phyloP scores from a whole-genome alignment of 64 coral and sea anemone genomes.

The Hydrozoanthus tunicans region DNA sequence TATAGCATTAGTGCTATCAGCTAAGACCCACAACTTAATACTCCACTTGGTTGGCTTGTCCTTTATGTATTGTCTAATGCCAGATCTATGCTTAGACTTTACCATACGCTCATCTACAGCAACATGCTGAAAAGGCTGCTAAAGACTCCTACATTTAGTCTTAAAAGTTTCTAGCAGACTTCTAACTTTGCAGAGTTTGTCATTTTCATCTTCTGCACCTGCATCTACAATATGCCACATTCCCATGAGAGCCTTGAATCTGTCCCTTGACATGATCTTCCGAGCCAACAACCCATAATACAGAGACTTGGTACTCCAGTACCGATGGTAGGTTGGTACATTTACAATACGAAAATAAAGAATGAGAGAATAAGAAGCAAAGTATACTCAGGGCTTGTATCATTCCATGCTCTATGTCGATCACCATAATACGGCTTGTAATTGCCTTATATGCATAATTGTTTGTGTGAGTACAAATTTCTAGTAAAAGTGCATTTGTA shows the following conservation, averaged over 20 bases:
- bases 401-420: slow-evolving; percentile 37
- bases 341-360: slow-evolving; percentile 68
- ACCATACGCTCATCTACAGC: slow-evolving; percentile 23
- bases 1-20: slow-evolving; percentile 34
- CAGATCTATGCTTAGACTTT: slow-evolving; percentile 8
- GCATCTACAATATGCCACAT: slow-evolving; percentile 70
- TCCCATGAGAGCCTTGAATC: slow-evolving; percentile 63
- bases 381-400: slow-evolving; percentile 59
- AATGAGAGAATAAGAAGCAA: slow-evolving; percentile 49
- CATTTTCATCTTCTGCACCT: slow-evolving; percentile 22
- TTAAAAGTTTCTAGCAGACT: slow-evolving; percentile 56
- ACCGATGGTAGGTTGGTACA: neutral
- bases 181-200: slow-evolving; percentile 55
- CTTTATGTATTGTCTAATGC: too few species aligned
- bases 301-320: slow-evolving; percentile 10
- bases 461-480: slow-evolving; percentile 57
- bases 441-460: slow-evolving; percentile 44
- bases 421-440: slow-evolving; percentile 29
- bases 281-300: neutral
- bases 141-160: slow-evolving; percentile 18
- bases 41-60: too few species aligned
- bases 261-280: neutral
- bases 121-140: slow-evolving; percentile 57
- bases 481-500: slow-evolving; percentile 26
- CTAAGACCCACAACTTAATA: slow-evolving; percentile 64